A percentile compares a stretch with the other conserved stretches of the same genome.
Conservation (phyloP, 2,888 invertebrate species). For the Graphium colonna region DNA sequence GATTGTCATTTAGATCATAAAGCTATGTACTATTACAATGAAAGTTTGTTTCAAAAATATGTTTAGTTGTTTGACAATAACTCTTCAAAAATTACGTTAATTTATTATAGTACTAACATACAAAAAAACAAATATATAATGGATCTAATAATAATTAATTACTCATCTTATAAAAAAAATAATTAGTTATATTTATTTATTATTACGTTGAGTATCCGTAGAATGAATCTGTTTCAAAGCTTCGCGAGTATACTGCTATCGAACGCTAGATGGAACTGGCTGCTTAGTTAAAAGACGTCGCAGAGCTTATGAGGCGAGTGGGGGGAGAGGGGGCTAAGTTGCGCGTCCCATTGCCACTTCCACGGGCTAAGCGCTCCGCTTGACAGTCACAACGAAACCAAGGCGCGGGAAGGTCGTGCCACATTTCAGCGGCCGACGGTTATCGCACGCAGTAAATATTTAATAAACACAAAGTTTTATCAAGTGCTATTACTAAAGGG, state of each 20-base stretch:
- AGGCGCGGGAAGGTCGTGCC: constrained; percentile 60
- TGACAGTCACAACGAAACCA: constrained; percentile 72
- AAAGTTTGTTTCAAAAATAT: too few relatives aligned
- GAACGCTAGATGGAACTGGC: constrained; percentile 55
- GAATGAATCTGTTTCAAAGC: too few relatives aligned
- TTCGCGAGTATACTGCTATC: constrained; percentile 30
- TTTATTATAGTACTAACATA: too few relatives aligned
- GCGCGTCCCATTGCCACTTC: constrained; percentile 69
- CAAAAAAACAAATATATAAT: too few relatives aligned
- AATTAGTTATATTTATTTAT: too few relatives aligned
- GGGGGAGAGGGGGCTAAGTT: constrained; percentile 51
- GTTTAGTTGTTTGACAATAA: too few relatives aligned
- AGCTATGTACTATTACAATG: too few relatives aligned
- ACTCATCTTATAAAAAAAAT: too few relatives aligned
- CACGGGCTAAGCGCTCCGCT: constrained; percentile 60
- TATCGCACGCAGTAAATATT: constrained; percentile 70
- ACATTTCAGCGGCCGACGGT: constrained; percentile 47
- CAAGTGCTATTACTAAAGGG: constrained; percentile 8
- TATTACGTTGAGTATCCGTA: too few relatives aligned
- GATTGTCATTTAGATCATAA: too few relatives aligned
- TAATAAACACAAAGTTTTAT: constrained; percentile 54
- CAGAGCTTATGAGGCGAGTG: constrained; percentile 51
- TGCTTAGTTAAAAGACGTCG: constrained; percentile 35
- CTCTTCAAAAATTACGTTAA: too few relatives aligned
- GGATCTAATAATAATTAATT: too few relatives aligned